Conservation (phyloP, 2,888 invertebrate species). For the Ctena decussata region DNA sequence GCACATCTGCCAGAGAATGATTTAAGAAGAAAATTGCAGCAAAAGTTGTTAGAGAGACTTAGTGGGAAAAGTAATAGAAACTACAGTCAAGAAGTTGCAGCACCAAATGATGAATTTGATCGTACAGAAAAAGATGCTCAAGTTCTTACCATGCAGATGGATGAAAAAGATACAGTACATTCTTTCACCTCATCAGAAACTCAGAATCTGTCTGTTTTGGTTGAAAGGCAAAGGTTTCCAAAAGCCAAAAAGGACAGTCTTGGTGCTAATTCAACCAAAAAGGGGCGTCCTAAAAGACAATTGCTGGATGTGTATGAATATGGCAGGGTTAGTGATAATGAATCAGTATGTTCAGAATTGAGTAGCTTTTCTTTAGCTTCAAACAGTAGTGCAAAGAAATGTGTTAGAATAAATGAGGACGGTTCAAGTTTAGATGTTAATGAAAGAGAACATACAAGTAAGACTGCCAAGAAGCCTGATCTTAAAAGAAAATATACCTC, state of each 20-base stretch:
- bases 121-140: neutral
- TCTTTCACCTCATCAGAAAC: neutral
- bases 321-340: constrained; percentile 56
- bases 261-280: neutral
- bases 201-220: constrained; percentile 38
- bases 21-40: constrained; percentile 56
- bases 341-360: constrained; percentile 59
- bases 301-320: constrained; percentile 33
- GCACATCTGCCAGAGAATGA: constrained; percentile 53
- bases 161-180: too few relatives aligned
- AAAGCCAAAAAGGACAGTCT: constrained; percentile 9
- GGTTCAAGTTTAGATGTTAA: neutral
- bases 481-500: constrained; percentile 71
- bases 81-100: too few relatives aligned
- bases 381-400: constrained; percentile 39
- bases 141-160: neutral
- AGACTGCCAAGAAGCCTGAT: constrained; percentile 47
- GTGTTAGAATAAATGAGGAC: neutral
- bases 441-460: neutral
- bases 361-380: constrained; percentile 43
- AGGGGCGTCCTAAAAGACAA: constrained; percentile 16
- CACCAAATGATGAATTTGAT: too few relatives aligned
- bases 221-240: constrained; percentile 28
- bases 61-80: constrained; percentile 14
- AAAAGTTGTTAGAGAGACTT: constrained; percentile 40